Base-by-base conservation (phyloP, 1,140 invertebrate genomes). In the Hyles vespertilio region DNA sequence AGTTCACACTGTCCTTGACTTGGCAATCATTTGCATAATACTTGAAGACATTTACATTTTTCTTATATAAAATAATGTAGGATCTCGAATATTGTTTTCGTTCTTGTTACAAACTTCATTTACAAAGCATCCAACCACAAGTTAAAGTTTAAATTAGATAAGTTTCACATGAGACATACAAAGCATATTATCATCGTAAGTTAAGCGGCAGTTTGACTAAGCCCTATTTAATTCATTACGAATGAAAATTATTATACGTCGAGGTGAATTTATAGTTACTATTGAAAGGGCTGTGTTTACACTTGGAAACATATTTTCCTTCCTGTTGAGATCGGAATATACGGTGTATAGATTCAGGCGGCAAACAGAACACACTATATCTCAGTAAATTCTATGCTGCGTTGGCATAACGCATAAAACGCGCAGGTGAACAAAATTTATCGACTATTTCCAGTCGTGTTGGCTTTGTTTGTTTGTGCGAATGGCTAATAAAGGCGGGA, bases 351-450 rank as follows among this genome's bases (percentile, higher is more conserved):
- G 12, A 48, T 48, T 10, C 12, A 11, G n/a, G 12, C 46, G 12
- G 46, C 8, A 48, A 48, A 48, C 12, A 48, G n/a, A 11, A 48
- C 46, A 48, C n/a, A n/a, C 46, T 11, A 10, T 22, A 48, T 48
- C 46, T 10, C n/a, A 48, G 46, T 48, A n/a, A 48, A 11, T 48
- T 11, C 12, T n/a, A 48, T 48, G 49, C 48, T 51, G 22, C 43
- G 5, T 33, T 32, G 9, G 50, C 36, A 11, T 43, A 36, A 53
- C n/a, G 33, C 32, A 62, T 61, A 59, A 67, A 63, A 61, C 47
- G 52, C 58, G 46, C 59, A 60, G 6, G 51, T 58, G 22, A 59
- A 46, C 48, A 36, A 44, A 61, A 67, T 67, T 67, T 63, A 67
- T 67, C 46, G 61, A 60, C 58, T 52, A 61, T 63, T 54, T 58